A percentile compares a stretch with the other conserved stretches of the same genome.
phyloP scores from a whole-genome alignment of 2,797 vertebrate genomes.

The Pangasius mekongensis region DNA sequence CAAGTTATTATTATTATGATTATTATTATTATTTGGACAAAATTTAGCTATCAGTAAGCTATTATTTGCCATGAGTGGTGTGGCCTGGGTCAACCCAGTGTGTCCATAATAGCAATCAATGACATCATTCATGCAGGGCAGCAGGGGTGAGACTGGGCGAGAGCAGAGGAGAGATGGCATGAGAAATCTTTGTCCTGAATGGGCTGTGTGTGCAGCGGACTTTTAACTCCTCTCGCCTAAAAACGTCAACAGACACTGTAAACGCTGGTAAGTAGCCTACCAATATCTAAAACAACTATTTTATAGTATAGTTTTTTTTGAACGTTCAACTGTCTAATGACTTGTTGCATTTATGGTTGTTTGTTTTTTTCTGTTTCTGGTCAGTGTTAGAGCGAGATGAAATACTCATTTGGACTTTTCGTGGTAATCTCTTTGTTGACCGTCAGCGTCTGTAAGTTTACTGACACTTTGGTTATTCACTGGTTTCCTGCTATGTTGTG shows the following conservation, averaged over 20 bases:
- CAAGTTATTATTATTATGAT: neutral
- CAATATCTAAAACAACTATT: no score
- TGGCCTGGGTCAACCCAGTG: conserved; percentile 18
- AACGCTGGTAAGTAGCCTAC: conserved; percentile 13
- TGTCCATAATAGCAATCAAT: conserved; percentile 44
- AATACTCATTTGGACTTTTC: conserved; percentile 59
- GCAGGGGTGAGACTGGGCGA: conserved; percentile 53
- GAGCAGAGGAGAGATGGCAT: conserved; percentile 50
- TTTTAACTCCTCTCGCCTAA: conserved; percentile 22
- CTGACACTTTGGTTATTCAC: neutral
- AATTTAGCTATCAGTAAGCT: conserved; percentile 22
- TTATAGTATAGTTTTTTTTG: neutral
- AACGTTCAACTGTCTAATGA: neutral
- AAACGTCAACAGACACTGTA: conserved; percentile 9
- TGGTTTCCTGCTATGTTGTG: conserved; percentile 10
- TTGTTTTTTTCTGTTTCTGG: neutral
- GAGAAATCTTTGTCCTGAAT: conserved; percentile 46
- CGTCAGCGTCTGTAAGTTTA: conserved; percentile 64
- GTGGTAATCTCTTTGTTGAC: conserved; percentile 61
- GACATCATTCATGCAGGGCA: conserved; percentile 53
- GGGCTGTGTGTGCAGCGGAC: conserved; percentile 35
- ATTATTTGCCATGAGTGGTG: conserved; percentile 33
- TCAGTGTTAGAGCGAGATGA: conserved; percentile 56
- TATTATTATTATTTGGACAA: neutral
- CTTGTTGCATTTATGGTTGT: neutral